Base-by-base conservation (phyloP, 53 echinoderm and acorn worm species). In the Stichopus horrens region DNA sequence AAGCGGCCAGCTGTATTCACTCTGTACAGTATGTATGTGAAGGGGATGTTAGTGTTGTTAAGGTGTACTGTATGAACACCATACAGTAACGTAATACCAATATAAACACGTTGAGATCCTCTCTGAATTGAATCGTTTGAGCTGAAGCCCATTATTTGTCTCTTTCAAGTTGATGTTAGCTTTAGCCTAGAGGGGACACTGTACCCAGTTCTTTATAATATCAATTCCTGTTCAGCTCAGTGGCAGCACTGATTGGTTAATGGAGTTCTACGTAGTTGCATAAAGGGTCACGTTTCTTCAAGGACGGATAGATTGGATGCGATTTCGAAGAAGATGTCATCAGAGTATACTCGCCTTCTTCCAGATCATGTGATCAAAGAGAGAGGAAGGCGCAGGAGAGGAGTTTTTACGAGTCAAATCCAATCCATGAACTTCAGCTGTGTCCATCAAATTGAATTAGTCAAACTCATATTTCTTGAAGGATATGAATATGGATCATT, bases 251-350 rank as follows among this genome's bases (percentile, higher is more conserved):
- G 56, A 81, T 81, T 81, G 81, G 81, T 81, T 81, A 58, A 20
- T 81, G 57, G 81, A 81, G 57, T 81, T 81, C n/a, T 81, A 19
- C 23, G 18, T 21, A 54, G 57, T 81, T 56, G 71, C 18, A 21
- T 81, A 58, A 56, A 58, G 81, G 81, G 81, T 81, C 81, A 81
- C 58, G 57, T 81, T 79, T 81, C 81, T 58, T 81, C 81, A 81
- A 81, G 81, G 81, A 81, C 57, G 58, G 81, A 81, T 8, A 71
- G 71, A 71, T 71, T 71, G 71, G 71, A 71, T 71, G 71, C 18
- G 71, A 71, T 71, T 19, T 71, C 71, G 19, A 16, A 6, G 71
- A 71, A 71, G 18, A 71, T 71, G 71, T 71, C 71, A 16, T 71
- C 71, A 71, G 71, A 71, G 71, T 71, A 16, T 71, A 18, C 71